These are phyloP conservation scores for Pterostichus niger DNA, from an alignment of 2,888 invertebrate genomes.

Conservation along the genomic window DNA sequence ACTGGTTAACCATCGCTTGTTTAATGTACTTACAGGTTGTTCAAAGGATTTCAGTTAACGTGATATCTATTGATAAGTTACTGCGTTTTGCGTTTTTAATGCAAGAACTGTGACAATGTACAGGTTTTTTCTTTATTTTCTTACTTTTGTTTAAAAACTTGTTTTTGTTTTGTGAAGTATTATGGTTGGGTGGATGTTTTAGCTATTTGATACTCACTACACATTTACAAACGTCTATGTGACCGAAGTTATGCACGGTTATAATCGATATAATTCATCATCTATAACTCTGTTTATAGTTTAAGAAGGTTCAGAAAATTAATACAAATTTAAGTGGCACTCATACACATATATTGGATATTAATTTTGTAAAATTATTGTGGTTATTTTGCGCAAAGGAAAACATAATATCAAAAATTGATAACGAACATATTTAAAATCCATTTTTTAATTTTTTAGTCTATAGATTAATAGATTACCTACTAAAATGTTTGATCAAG, in stretches of 20 bases:
- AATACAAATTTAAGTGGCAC: no score
- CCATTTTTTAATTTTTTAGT: no score
- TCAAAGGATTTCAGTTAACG: no score
- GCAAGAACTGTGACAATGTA: background rate
- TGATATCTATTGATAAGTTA: background rate
- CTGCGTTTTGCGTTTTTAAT: background rate
- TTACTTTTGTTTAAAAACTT: background rate
- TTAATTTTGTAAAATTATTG: no score
- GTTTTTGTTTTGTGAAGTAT: background rate
- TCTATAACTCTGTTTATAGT: no score
- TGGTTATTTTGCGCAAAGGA: no score
- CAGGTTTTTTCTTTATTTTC: constrained; percentile 7
- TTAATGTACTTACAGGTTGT: no score
- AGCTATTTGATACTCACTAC: background rate
- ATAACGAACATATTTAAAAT: background rate
- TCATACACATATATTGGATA: no score
- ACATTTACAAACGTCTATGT: background rate
- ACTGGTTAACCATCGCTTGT: no score
- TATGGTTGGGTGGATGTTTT: background rate
- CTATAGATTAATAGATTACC: background rate
- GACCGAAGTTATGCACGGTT: background rate
- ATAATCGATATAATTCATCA: no score
- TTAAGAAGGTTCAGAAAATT: no score
- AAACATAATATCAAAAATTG: background rate
- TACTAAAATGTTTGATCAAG: background rate